Evolutionary conservation across 35 echinoderm and acorn worm genomes (phyloP), one percentile per base, ranked within the genome.

Genomic region (Acanthaster planci): DNA sequence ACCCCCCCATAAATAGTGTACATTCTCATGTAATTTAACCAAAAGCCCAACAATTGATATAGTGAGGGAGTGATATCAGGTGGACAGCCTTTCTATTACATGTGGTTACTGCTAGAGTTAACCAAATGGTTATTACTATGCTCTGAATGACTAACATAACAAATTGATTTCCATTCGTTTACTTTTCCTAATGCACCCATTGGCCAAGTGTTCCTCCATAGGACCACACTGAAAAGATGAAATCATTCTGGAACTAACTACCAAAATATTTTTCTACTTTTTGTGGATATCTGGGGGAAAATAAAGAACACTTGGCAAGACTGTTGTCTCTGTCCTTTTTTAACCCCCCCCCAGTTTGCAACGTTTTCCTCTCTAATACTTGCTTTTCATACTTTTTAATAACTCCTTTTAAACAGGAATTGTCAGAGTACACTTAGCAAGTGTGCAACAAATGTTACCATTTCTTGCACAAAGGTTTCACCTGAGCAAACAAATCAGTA

Each of bases 31-130:
- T 76, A 86, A 68, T 77, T 31, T 78, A 67, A 86, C 75, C 52
- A 86, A 84, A 86, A 76, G 40, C 39, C 80, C 84, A 68, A 78
- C 84, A 86, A 86, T 86, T 86, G 84, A 86, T 60, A 86, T 51
- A 78, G 84, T 86, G 84, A 68, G n/a, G n/a, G n/a, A n/a, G 84
- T 86, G 84, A 68, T 54, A 76, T 76, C 15, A 86, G 26, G 75
- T 54, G 84, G 55, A 54, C 50, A 76, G 27, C 23, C 8, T 50
- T 76, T 38, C 6, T 67, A 75, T 67, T 59, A 36, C 42, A 76
- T 47, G 53, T 78, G 84, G 53, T 77, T 59, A 17, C 40, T 78
- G 54, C 77, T 35, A 40, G 67, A 47, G 77, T 51, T 53, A 29
- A 42, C 14, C 5, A 16, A 40, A 9, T 76, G 72, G 75, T 78